Conservation (phyloP, 2,113 vertebrate genomes). For the Ivindomyrus marchei region DNA sequence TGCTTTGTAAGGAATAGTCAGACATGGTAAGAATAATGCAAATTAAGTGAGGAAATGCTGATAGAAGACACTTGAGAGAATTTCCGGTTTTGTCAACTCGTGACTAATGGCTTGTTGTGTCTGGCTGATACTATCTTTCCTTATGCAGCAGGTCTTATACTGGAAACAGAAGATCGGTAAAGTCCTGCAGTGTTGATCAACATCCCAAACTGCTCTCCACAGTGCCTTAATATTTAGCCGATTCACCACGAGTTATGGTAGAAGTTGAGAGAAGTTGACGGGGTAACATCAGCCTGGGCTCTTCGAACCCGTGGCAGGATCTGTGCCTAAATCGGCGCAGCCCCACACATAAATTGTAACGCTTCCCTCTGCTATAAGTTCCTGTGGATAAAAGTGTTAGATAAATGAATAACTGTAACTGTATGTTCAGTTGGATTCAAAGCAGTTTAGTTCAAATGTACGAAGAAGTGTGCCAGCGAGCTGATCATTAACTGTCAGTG, state of each 20-base stretch:
- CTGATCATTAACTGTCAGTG: background rate
- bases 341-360: background rate
- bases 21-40: background rate
- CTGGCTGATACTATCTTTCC: background rate
- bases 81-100: background rate
- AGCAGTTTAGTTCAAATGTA: background rate
- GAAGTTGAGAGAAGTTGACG: background rate
- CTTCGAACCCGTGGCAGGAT: background rate
- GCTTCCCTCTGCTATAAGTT: background rate
- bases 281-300: background rate
- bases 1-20: background rate
- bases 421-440: background rate
- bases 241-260: background rate
- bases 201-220: background rate
- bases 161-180: background rate
- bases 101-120: background rate
- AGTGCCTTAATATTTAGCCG: background rate
- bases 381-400: background rate
- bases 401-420: background rate
- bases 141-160: background rate
- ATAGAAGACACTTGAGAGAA: background rate
- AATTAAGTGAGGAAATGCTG: background rate
- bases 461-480: background rate
- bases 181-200: background rate
- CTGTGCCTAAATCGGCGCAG: background rate